Evolutionary conservation across 2,113 vertebrate genomes (phyloP), one percentile per base, ranked within the genome.

Genomic region (Bucco capensis): DNA sequence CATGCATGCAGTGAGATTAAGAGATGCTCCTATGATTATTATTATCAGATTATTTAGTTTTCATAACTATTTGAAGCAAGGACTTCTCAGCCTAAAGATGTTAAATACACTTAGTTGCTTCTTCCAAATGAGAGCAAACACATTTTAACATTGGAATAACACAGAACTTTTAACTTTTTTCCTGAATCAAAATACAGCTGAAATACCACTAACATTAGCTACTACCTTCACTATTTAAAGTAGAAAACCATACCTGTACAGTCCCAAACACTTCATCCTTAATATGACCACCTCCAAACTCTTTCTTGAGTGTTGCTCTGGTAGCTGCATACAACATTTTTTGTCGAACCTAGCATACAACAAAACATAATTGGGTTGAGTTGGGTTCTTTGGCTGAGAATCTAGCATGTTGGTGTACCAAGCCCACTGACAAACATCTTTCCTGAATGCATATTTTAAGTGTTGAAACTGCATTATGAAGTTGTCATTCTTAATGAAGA

Each of bases 241-340:
- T 23, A 65, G 64, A 90, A 88, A 86, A 69, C 42, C 83, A 51
- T 94, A 99, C 99, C 98, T 98, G 98, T 71, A 97, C 83, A 13
- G 98, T 99, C 70, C 97, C 98, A 92, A 99, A 99, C 19, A 99
- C 94, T 98, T 99, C 99, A 88, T 99, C 98, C 95, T 99, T 99
- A 94, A 99, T 99, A 96, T 99, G 98, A 24, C 98, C 98, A 27
- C 98, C 98, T 95, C 99, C 99, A 95, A 99, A 99, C 93, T 99
- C 99, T 90, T 99, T 99, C 96, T 99, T 99, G 91, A 99, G 94
- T 11, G 99, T 99, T 87, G 99, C 98, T 97, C 98, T 98, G 64
- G 99, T 99, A 94, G 99, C 99, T 90, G 99, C 99, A 92, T 99
- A 99, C 60, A 99, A 95, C 99, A 99, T 99, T 97, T 99, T 99